phyloP scores from a whole-genome alignment of 2,797 vertebrate species.

The Microcaecilia unicolor region DNA sequence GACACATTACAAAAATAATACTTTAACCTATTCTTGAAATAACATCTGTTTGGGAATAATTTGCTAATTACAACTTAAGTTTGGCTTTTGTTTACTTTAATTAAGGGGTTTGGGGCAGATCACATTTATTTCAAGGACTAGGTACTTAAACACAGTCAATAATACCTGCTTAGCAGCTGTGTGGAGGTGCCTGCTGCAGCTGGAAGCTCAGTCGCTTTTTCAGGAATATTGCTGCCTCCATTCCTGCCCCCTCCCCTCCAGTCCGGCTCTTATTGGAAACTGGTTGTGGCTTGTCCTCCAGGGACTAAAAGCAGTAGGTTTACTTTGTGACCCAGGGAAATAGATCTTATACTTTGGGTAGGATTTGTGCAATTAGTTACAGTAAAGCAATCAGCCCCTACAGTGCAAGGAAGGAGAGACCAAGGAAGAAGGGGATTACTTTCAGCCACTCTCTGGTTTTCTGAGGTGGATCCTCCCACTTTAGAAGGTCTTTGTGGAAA shows the following conservation, averaged over 20 bases:
- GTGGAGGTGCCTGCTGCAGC: constrained; percentile 4
- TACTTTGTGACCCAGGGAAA: not conserved
- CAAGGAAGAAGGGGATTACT: too few relatives aligned
- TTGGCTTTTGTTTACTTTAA: constrained; percentile 38
- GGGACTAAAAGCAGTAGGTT: not conserved
- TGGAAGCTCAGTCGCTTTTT: not conserved
- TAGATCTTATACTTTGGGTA: not conserved
- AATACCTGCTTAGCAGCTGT: constrained; percentile 28
- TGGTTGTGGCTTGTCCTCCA: constrained; percentile 3
- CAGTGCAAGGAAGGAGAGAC: too few relatives aligned
- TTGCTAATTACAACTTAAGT: constrained; percentile 50
- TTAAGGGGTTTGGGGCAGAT: constrained; percentile 41
- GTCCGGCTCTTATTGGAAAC: constrained; percentile 9
- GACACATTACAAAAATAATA: constrained; percentile 35
- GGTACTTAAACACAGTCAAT: constrained; percentile 15
- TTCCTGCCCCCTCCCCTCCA: not conserved
- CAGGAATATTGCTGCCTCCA: not conserved
- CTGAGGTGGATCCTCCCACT: too few relatives aligned
- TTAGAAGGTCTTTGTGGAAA: too few relatives aligned
- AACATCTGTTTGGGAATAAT: constrained; percentile 46
- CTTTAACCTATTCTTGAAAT: constrained; percentile 32
- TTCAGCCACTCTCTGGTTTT: too few relatives aligned
- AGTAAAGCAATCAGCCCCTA: too few relatives aligned
- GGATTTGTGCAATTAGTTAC: too few relatives aligned
- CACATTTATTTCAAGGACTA: constrained; percentile 20